Conservation (phyloP, 2,113 vertebrate genomes). For the Martes martes region DNA sequence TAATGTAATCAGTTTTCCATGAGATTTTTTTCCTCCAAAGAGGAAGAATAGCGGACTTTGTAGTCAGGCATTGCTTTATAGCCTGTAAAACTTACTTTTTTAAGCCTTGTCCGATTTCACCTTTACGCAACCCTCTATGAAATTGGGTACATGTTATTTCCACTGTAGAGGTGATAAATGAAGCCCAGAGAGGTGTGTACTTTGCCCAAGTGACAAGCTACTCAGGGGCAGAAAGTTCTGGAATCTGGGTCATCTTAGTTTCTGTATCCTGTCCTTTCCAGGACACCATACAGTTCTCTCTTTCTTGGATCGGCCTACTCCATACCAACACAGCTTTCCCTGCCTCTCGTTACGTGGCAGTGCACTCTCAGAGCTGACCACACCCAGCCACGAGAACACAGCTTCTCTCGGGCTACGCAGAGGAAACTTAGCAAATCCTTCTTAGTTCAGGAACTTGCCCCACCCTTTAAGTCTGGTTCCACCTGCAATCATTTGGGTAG, state of each 20-base stretch:
- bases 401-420: neutral
- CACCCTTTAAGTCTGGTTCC: neutral
- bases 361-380: neutral
- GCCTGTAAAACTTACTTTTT: neutral
- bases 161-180: neutral
- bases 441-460: neutral
- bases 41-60: neutral
- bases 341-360: neutral
- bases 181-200: neutral
- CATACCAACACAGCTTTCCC: accelerated
- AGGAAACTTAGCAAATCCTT: neutral
- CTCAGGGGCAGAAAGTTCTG: neutral
- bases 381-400: neutral
- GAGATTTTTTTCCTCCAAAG: neutral
- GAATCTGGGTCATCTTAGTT: neutral
- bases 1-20: neutral
- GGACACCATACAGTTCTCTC: neutral
- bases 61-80: neutral
- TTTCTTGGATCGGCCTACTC: neutral
- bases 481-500: neutral
- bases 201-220: neutral
- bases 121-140: neutral
- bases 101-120: neutral
- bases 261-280: neutral
- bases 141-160: neutral